Evolutionary conservation across 2,888 invertebrate species (phyloP), one percentile per base, ranked within the genome.

Genomic region (Aquatica leii): DNA sequence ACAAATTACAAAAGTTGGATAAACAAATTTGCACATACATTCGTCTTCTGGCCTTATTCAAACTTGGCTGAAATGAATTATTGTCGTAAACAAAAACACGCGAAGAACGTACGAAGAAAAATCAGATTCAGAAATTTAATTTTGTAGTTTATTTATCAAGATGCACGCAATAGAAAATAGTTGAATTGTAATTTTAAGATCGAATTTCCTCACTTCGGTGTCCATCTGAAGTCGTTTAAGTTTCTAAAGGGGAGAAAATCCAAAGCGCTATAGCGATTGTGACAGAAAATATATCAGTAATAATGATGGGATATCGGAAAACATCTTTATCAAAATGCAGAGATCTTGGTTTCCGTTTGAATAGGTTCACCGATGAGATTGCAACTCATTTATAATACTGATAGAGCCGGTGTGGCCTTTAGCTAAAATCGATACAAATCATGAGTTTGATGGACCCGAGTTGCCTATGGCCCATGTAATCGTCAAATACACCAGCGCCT

Each of bases 321-420:
- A 63, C 50, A 59, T 63, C 55, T 63, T 55, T 53, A 59, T 59
- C 59, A 62, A 63, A 62, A 59, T 58, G 62, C 62, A 54, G 54
- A 67, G 67, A 65, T 67, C 68, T 63, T 59, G 61, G 56, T 66
- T 70, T 69, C 57, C 70, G 67, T 69, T 66, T 65, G 62, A 67
- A 69, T 67, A 67, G 65, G 57, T 60, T 51, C 67, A 50, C 48
- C 66, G 62, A 70, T 70, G 70, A 69, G 70, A 70, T 70, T 64
- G 62, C 68, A 69, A 69, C 69, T 66, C 70, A 69, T 70, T 69
- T 70, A 70, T 66, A 66, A 67, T 68, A 68, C 60, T 64, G 69
- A 69, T 67, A 67, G 60, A 21, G 56, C 60, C 55, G 54, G 61
- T 59, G 66, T 68, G 48, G 65, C 65, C 68, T 66, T 54, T 56